Evolutionary conservation across 1,140 invertebrate genomes (phyloP), one percentile per base, ranked within the genome.

Genomic region (Drosophila parvula): DNA sequence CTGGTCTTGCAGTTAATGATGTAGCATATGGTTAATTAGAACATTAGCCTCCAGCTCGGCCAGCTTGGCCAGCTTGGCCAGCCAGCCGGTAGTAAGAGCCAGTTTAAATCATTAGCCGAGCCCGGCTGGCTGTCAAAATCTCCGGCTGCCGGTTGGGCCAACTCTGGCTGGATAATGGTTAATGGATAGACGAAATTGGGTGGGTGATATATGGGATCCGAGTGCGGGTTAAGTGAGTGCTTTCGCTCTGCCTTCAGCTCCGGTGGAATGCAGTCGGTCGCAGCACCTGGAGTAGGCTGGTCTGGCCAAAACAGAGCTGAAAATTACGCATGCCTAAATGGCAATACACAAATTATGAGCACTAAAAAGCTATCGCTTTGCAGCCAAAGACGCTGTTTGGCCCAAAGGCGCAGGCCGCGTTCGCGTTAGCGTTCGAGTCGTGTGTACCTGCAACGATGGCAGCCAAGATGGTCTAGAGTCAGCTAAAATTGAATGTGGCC

Each of bases 21-120:
- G 83, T 83, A 78, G 83, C 80, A 78, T 83, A 79, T 84, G 84
- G 84, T 89, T 88, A 88, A 88, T 88, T 88, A 88, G 83, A 88
- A 84, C 83, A 88, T 88, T 88, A 83, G 84, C 82, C 80, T 78
- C 44, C 41, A 59, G 61, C 61, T 50, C 45, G 30, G 32, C 34
- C 22, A 62, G 62, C 44, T 7, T 47, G 44, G 44, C 38, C 40
- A 56, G 61, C 61, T 50, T 58, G 41, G 27, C 28, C 43, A 59
- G 57, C 4, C 55, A 18, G 51, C 7, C 38, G 30, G 38, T 61
- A 41, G 38, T 75, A 44, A 62, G 51, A 79, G 80, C 67, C 63
- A 83, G 81, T 85, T 85, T 81, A 85, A 85, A 85, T 82, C 82
- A 85, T 85, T 85, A 81, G 69, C 50, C 53, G 47, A 30, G 53